Conservation (phyloP, 2,113 vertebrate genomes). For the Poeciliopsis occidentalis region DNA sequence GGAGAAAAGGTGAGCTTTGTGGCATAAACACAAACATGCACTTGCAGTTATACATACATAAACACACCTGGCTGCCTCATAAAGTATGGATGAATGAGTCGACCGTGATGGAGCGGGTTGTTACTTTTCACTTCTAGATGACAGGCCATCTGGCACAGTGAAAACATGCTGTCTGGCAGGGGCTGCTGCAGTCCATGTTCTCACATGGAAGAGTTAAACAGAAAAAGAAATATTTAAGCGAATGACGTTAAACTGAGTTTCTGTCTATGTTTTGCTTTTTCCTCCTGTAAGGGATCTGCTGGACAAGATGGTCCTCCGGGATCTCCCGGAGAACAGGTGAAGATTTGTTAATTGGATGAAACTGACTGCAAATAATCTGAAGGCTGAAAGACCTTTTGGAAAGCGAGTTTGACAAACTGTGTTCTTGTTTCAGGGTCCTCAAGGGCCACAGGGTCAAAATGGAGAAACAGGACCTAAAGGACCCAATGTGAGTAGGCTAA, state of each 20-base stretch:
- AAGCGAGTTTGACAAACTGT: background rate
- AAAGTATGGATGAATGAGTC: slow-evolving; percentile 47
- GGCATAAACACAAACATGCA: slow-evolving; percentile 29
- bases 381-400: background rate
- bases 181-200: slow-evolving; percentile 41
- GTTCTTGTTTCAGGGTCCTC: slow-evolving; percentile 82
- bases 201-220: slow-evolving; percentile 41
- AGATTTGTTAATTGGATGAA: background rate
- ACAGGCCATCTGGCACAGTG: slow-evolving; percentile 57
- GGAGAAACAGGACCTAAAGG: slow-evolving; percentile 88
- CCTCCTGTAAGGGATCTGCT: slow-evolving; percentile 80
- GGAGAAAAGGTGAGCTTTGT: slow-evolving; percentile 84
- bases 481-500: slow-evolving; percentile 83
- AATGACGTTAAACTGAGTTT: slow-evolving; percentile 29
- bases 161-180: slow-evolving; percentile 36
- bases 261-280: slow-evolving; percentile 21
- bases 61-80: slow-evolving; percentile 60
- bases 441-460: slow-evolving; percentile 84
- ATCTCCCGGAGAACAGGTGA: slow-evolving; percentile 85
- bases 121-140: slow-evolving; percentile 50
- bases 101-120: slow-evolving; percentile 30
- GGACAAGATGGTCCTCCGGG: slow-evolving; percentile 88
- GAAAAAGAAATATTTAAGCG: background rate
- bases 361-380: background rate
- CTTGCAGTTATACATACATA: slow-evolving; percentile 25